Base-by-base conservation (phyloP, 2,888 invertebrate genomes). In the Sisyra terminalis region DNA sequence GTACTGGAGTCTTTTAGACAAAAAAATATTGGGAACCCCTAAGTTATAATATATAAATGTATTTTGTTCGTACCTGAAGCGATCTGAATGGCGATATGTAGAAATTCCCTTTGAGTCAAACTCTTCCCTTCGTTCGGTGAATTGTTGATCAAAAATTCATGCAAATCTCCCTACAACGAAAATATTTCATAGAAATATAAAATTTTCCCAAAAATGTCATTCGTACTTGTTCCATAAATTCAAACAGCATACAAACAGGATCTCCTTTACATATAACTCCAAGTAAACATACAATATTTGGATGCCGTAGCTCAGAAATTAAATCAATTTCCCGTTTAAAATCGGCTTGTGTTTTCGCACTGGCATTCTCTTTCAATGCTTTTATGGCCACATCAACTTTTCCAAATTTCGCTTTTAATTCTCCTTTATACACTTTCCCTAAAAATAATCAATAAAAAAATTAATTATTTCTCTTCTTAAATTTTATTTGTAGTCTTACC, bases 191-290 rank as follows among this genome's bases (percentile, higher is more conserved):
- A 3, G 5, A 24, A 24, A 24, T 24, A 24, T 24, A 7, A 11
- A 39, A 17, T 15, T 44, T 29, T 13, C 14, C 14, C 13, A 17
- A 39, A 39, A 30, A n/a, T n/a, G n/a, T n/a, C n/a, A n/a, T n/a
- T n/a, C n/a, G n/a, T n/a, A 66, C 66, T 56, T 67, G 79, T 1
- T 87, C 84, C 94, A 97, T 96, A 58, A 89, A 93, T 61, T 98
- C 97, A 64, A 97, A 97, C 15, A 98, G 66, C 89, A 96, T 93
- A 57, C 92, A 92, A 59, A 86, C 73, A 0, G 93, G 92, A 55
- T 89, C 84, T 53, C 87, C 85, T 52, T 84, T 82, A 46, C 88
- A 70, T 44, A 89, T 85, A 7, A 93, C 90, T 0, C 94, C 96
- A 45, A 97, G 70, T 50, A 97, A 76, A 61, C 92, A 90, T 35